These are phyloP conservation scores for Numenius arquata DNA, from an alignment of 2,113 vertebrate genomes.

Conservation along the genomic window DNA sequence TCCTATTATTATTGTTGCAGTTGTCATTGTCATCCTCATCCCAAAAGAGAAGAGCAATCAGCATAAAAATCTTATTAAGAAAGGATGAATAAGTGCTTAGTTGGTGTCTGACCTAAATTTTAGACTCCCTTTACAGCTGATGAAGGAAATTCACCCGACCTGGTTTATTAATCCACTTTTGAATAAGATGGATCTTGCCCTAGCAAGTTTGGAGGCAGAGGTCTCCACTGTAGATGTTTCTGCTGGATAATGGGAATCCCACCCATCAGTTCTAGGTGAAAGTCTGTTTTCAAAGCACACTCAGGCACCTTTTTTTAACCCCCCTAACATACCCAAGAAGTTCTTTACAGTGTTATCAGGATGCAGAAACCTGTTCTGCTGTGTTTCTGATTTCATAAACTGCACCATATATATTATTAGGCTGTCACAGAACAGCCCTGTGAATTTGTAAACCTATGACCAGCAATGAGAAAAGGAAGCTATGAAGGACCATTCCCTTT, in stretches of 20 bases:
- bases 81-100: neutral
- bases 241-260: neutral
- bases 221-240: neutral
- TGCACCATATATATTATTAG: neutral
- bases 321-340: accelerated
- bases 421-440: neutral
- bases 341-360: neutral
- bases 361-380: neutral
- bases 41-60: neutral
- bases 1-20: neutral
- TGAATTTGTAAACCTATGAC: neutral
- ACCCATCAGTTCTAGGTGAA: accelerated
- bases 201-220: neutral
- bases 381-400: neutral
- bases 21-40: neutral
- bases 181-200: neutral
- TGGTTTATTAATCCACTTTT: neutral
- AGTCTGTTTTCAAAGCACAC: neutral
- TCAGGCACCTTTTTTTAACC: neutral
- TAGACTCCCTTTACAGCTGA: neutral
- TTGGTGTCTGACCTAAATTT: neutral
- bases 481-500: neutral
- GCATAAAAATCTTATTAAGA: neutral
- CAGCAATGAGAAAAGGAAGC: neutral
- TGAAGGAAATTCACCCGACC: neutral